Conservation (phyloP, 2,888 invertebrate species). For the Scaptodrosophila latifasciaeformis region DNA sequence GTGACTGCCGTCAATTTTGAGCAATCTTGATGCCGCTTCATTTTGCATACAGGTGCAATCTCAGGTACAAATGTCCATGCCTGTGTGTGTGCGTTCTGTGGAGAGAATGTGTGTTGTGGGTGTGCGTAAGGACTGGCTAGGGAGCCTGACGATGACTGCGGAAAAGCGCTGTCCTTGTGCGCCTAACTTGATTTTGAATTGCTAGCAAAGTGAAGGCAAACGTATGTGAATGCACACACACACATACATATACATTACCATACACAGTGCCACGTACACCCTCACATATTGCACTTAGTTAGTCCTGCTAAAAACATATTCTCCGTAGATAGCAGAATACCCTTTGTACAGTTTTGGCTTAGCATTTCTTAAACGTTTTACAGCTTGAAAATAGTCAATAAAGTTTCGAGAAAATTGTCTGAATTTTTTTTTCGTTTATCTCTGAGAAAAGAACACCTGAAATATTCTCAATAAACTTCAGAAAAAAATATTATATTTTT, state of each 20-base stretch:
- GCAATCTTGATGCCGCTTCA: conserved; percentile 61
- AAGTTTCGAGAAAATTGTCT: no score
- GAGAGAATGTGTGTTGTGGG: neutral
- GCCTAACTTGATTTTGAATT: conserved; percentile 64
- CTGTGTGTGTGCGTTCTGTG: neutral
- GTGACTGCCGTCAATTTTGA: conserved; percentile 70
- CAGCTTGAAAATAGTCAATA: no score
- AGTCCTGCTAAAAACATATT: no score
- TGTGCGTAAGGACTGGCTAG: conserved; percentile 4
- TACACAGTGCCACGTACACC: conserved; percentile 6
- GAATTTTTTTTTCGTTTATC: no score
- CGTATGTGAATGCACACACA: conserved; percentile 32
- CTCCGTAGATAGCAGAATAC: no score
- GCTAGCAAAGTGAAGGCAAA: conserved; percentile 57
- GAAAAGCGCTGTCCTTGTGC: conserved; percentile 41
- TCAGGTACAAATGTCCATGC: neutral
- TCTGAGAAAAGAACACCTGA: no score
- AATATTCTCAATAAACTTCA: no score
- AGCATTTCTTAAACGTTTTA: no score
- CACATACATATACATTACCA: neutral
- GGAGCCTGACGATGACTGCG: no score
- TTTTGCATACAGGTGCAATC: conserved; percentile 69
- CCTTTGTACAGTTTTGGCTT: no score
- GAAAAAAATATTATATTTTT: no score
- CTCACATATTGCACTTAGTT: no score